Evolutionary conservation across 1,140 invertebrate species (phyloP).

Genomic region (Nasonia giraulti): DNA sequence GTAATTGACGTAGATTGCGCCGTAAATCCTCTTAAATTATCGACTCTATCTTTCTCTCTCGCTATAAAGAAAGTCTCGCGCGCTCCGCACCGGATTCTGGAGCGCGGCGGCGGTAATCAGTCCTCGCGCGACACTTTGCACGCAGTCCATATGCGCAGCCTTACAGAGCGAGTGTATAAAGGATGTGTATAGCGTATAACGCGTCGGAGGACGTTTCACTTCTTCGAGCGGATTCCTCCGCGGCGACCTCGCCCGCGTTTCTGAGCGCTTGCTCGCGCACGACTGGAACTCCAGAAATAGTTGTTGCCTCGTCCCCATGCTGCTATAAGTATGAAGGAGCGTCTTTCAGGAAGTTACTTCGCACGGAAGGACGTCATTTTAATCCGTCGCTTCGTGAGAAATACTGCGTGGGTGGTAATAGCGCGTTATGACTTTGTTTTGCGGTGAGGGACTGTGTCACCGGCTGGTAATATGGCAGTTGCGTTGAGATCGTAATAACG

Average conservation of each 20-base stretch:
- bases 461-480: too few species aligned
- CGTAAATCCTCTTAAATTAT: constrained; percentile 52
- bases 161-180: neutral
- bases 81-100: neutral
- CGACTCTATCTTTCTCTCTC: constrained; percentile 33
- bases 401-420: neutral
- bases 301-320: neutral
- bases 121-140: neutral
- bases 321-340: neutral
- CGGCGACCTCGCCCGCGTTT: too few species aligned
- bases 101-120: neutral
- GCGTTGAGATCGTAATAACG: too few species aligned
- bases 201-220: constrained; percentile 48
- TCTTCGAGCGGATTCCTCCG: constrained; percentile 40
- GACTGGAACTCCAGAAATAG: too few species aligned
- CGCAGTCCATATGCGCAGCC: neutral
- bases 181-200: neutral
- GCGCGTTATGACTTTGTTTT: too few species aligned
- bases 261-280: too few species aligned
- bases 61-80: constrained; percentile 21
- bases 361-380: neutral
- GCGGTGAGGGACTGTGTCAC: too few species aligned
- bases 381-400: neutral
- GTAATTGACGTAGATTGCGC: constrained; percentile 51
- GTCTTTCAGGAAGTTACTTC: constrained; percentile 25